phyloP scores from a whole-genome alignment of 2,888 invertebrate species.

The Synanthedon tipuliformis region DNA sequence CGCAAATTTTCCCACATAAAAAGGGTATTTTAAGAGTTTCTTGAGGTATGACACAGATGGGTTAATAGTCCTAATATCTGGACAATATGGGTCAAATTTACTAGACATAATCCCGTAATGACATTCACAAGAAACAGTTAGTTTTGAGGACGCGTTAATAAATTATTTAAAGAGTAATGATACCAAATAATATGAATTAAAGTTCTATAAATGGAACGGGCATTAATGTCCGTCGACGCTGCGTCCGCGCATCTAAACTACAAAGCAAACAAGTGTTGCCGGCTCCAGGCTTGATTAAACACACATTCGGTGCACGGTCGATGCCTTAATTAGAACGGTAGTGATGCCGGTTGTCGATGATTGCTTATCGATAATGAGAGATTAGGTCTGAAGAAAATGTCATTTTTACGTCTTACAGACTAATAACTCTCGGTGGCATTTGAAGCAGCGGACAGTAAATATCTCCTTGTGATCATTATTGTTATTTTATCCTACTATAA shows the following conservation, averaged over 20 bases:
- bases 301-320: conserved; percentile 61
- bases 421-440: too few species aligned
- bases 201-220: neutral
- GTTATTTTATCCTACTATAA: too few species aligned
- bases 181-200: neutral
- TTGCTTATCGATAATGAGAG: conserved; percentile 1
- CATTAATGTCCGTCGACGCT: conserved; percentile 4
- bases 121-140: neutral
- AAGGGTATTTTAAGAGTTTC: too few species aligned
- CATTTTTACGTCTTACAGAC: too few species aligned
- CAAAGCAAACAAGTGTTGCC: conserved; percentile 49
- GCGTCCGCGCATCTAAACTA: conserved; percentile 32
- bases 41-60: too few species aligned
- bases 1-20: too few species aligned
- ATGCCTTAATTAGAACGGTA: conserved; percentile 65
- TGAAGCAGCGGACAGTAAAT: too few species aligned
- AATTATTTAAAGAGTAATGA: neutral
- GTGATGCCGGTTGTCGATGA: conserved; percentile 17
- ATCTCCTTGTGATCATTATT: too few species aligned
- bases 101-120: too few species aligned
- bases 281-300: conserved; percentile 61
- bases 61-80: too few species aligned
- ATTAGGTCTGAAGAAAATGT: neutral
- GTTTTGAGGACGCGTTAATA: neutral
- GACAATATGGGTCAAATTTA: too few species aligned